Percentiles rank a stretch among this genome's conserved stretches.
These are phyloP conservation scores for Dynastes hyllus DNA, from an alignment of 2,888 invertebrate species.

Conservation along the genomic window DNA sequence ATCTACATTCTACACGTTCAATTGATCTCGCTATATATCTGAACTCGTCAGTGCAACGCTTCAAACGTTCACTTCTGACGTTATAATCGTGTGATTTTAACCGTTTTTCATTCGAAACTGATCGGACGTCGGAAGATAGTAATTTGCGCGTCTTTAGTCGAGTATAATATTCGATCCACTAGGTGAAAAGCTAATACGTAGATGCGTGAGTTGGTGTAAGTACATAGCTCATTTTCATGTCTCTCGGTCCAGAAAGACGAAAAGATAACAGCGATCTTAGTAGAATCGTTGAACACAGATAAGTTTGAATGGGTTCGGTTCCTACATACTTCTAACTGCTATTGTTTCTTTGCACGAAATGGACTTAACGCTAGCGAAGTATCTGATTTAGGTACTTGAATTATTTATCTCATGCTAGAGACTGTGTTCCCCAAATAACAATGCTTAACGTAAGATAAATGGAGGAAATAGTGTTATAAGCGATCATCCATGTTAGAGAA, in stretches of 20 bases:
- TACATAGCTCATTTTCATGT: background rate
- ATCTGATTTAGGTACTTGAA: background rate
- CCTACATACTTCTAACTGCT: background rate
- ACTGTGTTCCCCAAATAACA: background rate
- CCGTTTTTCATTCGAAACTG: background rate
- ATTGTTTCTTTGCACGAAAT: background rate
- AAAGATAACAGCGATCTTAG: background rate
- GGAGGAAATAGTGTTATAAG: no score
- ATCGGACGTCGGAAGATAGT: conserved; percentile 64
- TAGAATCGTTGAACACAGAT: background rate
- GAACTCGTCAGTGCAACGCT: background rate
- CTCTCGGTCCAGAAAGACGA: background rate
- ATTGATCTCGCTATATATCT: background rate
- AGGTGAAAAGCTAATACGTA: conserved; percentile 62
- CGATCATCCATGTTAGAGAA: no score
- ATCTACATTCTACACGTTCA: conserved; percentile 61
- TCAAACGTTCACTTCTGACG: conserved; percentile 57
- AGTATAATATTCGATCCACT: conserved; percentile 68
- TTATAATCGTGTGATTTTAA: conserved; percentile 63
- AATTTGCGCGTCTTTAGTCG: conserved; percentile 66
- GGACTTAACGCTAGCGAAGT: background rate
- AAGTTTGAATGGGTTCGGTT: background rate
- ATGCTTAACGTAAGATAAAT: background rate
- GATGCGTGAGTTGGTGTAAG: conserved; percentile 54
- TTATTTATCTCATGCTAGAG: background rate